These are phyloP conservation scores for Lagopus leucura DNA, from an alignment of 2,113 vertebrate genomes.

Conservation along the genomic window DNA sequence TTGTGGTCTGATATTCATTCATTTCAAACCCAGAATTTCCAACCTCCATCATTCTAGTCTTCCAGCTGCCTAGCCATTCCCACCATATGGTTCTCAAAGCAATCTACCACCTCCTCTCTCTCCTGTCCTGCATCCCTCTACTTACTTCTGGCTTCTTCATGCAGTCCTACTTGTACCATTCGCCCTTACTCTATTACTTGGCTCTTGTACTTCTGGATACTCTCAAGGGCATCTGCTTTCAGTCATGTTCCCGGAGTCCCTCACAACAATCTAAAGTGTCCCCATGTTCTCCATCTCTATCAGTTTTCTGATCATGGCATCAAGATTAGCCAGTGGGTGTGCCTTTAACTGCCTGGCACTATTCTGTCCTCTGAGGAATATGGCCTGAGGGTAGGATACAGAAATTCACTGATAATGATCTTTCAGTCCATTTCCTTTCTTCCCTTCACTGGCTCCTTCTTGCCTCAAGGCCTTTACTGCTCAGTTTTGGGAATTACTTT, in stretches of 20 bases:
- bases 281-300: background rate
- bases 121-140: background rate
- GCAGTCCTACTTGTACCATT: background rate
- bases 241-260: background rate
- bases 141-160: background rate
- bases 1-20: background rate
- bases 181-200: background rate
- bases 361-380: constrained; percentile 15
- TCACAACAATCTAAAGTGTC: background rate
- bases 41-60: background rate
- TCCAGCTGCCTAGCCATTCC: background rate
- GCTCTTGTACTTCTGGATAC: background rate
- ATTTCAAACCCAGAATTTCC: background rate
- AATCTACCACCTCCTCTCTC: background rate
- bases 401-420: constrained; percentile 66
- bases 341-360: background rate
- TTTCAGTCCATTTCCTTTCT: constrained; percentile 63
- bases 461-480: constrained; percentile 57
- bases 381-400: constrained; percentile 58
- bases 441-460: constrained; percentile 70
- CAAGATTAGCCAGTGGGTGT: background rate
- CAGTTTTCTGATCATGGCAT: background rate
- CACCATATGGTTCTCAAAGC: background rate
- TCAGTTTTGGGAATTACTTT: constrained; percentile 61
- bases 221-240: background rate